Percentiles rank a stretch among this genome's conserved stretches.
phyloP scores from a whole-genome alignment of 2,888 invertebrate genomes.

The Tanytarsus gracilentus region DNA sequence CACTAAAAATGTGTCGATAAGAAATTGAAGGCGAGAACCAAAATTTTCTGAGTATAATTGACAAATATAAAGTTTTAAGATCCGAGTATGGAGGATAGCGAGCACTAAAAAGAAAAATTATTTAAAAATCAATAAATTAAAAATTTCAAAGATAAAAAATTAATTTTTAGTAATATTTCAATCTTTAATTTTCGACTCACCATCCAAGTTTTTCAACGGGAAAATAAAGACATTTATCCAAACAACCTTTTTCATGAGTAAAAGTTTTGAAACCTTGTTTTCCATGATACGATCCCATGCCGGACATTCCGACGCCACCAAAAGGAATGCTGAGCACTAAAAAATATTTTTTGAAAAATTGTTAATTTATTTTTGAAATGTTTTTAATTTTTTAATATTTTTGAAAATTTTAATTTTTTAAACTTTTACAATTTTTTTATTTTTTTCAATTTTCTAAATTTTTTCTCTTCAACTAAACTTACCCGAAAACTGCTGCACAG shows the following conservation, averaged over 20 bases:
- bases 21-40: too few species aligned
- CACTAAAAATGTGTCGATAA: too few species aligned
- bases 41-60: conserved; percentile 54
- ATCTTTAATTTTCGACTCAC: too few species aligned
- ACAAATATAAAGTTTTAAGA: conserved; percentile 57
- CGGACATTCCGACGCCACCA: conserved; percentile 92
- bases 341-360: neutral
- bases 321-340: conserved; percentile 54
- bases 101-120: conserved; percentile 44
- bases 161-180: too few species aligned
- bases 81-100: conserved; percentile 82
- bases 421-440: neutral
- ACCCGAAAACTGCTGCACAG: conserved; percentile 67
- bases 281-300: conserved; percentile 92
- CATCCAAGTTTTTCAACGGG: conserved; percentile 61
- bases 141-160: conserved; percentile 1
- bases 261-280: conserved; percentile 85
- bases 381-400: conserved; percentile 6
- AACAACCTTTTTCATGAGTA: conserved; percentile 78
- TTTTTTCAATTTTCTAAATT: neutral
- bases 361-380: neutral
- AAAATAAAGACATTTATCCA: conserved; percentile 59
- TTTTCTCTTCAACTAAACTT: neutral
- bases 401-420: neutral
- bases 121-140: neutral